Conservation (phyloP, 1,140 invertebrate species). For the Cotesia typhae region DNA sequence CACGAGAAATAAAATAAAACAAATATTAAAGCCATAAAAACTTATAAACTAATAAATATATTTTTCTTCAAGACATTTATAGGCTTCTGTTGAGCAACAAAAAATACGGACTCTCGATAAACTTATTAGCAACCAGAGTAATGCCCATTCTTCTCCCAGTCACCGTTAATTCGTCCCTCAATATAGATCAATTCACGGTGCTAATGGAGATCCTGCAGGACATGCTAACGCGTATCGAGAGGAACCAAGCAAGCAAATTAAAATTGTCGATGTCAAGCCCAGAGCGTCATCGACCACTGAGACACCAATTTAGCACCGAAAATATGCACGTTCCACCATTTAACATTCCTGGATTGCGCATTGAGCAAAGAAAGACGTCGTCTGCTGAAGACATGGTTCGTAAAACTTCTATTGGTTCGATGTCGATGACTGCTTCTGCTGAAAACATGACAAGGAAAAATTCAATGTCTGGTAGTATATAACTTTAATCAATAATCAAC, state of each 20-base stretch:
- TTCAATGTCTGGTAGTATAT: constrained; percentile 54
- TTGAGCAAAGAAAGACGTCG: constrained; percentile 86
- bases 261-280: constrained; percentile 79
- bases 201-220: constrained; percentile 91
- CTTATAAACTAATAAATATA: neutral
- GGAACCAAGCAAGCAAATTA: constrained; percentile 83
- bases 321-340: constrained; percentile 86
- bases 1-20: neutral
- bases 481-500: neutral
- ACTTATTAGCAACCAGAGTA: constrained; percentile 91
- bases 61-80: constrained; percentile 82
- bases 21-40: neutral
- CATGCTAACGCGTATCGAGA: constrained; percentile 92
- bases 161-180: constrained; percentile 89
- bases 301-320: constrained; percentile 86
- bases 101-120: constrained; percentile 90
- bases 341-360: constrained; percentile 84
- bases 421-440: constrained; percentile 63
- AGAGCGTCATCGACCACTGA: constrained; percentile 77
- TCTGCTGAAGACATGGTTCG: constrained; percentile 88
- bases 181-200: constrained; percentile 87
- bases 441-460: constrained; percentile 62
- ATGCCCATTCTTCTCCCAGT: constrained; percentile 93
- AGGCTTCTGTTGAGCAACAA: constrained; percentile 90
- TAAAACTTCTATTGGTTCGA: constrained; percentile 79